Base-by-base conservation (phyloP, 92 coral and sea anemone genomes). In the Nematostella vectensis region DNA sequence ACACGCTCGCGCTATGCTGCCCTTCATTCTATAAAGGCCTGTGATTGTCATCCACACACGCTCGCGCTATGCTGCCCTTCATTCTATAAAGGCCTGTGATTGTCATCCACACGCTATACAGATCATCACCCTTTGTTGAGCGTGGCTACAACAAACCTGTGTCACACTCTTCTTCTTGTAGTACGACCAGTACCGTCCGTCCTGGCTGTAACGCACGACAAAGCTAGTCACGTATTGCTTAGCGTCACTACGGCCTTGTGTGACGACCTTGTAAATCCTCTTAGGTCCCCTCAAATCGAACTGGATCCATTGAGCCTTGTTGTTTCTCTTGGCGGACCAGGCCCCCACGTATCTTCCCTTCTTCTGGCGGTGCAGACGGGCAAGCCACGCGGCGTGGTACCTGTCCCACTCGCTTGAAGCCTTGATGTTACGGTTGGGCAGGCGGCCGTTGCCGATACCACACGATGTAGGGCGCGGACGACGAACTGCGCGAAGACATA, bases 261-360 rank as follows among this genome's bases (percentile, higher is more conserved):
- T 83, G 2, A 52, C 61, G 44, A 83, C 76, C 38, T 75, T 80
- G 24, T 68, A 53, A 59, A 83, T 47, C 31, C 54, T 70, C 68
- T 26, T 36, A 15, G 77, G 75, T 4, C 63, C 70, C 28, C 79
- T 64, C 45, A 84, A 44, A 55, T 75, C 71, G 25, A 76, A 61
- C 68, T 89, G 88, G 24, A 89, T 55, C 65, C 78, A 89, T 57
- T 89, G 94, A 20, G 62, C 54, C 50, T 71, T 82, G 56, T 84
- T 80, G 71, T 76, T 80, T 11, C 57, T 57, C 16, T 76, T 65
- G 0, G 96, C 75, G 25, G 78, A 67, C 96, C 96, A 89, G 11
- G 74, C 94, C 15, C 93, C 93, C n/a, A 62, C 58, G 39, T 76
- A 66, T 23, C 69, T 68, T 43, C 89, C 81, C 13, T 71, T 58